Evolutionary conservation across 2,113 vertebrate genomes (phyloP), one percentile per base, ranked within the genome.

Genomic region (Caranx ignobilis): DNA sequence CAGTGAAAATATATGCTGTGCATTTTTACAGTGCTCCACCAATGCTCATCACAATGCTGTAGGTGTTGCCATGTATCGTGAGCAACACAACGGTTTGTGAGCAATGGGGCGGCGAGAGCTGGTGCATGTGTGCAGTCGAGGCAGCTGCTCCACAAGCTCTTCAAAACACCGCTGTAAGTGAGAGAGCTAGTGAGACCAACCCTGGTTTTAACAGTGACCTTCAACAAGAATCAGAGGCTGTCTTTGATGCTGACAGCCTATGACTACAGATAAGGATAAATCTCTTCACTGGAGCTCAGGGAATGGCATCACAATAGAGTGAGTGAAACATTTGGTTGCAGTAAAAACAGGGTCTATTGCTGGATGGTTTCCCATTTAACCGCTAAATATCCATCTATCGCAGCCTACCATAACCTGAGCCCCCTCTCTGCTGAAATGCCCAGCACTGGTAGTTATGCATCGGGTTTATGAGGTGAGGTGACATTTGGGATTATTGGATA

Each of bases 211-310:
- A 86, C 52, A 62, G 65, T 70, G 79, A 85, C 76, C 77, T 81
- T 87, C 84, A 83, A 70, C 39, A 79, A 68, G 54, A 84, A 75
- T 85, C 66, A 76, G 52, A 71, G 61, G 11, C 47, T 8, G 57
- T 56, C 62, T 80, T 83, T 89, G 82, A 85, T 72, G 70, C 50
- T 54, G 65, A 71, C 62, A 60, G 61, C 55, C 68, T 65, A 68
- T 31, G 70, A 79, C 59, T 79, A 72, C 72, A 82, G 77, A 84
- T 76, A 77, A 72, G 69, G 67, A 79, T 63, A 73, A 77, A 83
- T 75, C 73, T 83, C 47, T 77, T 77, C 39, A 75, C 74, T 79
- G 21, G 21, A 73, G 39, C 66, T 61, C 57, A 45, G 57, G 68
- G 67, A 72, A 67, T 26, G 57, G 56, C 26, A 70, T 15, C 31